Base-by-base conservation (phyloP, 35 echinoderm and acorn worm species). In the Diadema setosum region DNA sequence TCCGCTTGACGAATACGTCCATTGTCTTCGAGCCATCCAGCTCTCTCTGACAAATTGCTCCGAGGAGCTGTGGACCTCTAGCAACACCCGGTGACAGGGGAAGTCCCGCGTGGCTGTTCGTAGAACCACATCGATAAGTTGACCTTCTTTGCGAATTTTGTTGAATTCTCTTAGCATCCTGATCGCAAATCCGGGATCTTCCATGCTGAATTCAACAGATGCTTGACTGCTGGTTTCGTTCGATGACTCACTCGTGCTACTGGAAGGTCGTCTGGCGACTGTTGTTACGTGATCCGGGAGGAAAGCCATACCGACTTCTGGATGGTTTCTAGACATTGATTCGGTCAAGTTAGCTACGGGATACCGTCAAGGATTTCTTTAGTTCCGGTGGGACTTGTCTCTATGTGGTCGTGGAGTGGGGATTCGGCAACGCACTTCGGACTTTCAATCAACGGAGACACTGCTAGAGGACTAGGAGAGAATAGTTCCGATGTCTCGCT, bases 1-100 rank as follows among this genome's bases (percentile, higher is more conserved):
- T 67, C 41, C 82, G 87, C 60, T 86, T 96, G 14, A 96, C 76
- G 73, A 91, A 88, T 16, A 96, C 90, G 42, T 96, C 94, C 94
- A 96, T 96, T 50, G 82, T 58, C 34, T 85, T 87, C 3, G 85
- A 83, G 39, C 81, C 84, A 30, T 91, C 87, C 3, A 92, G 45
- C 36, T 96, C 89, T 52, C 50, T 17, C 80, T 87, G 46, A 83
- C 87, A 86, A 70, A 65, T 8, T 87, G 85, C 20, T 76, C 83
- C 25, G 81, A 88, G 25, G 87, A 24, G 75, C 94, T 96, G 24
- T 84, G 84, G 4, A 85, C 86, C 48, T 96, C 89, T 1, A 96
- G 64, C 11, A 96, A 45, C 16, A 96, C 70, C 60, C 94, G 61
- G 34, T 96, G 94, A 56, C 94, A 96, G 0, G 94, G 94, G 42